Evolutionary conservation across 2,113 vertebrate species (phyloP), one percentile per base, ranked within the genome.

Genomic region (Spilogale gracilis): DNA sequence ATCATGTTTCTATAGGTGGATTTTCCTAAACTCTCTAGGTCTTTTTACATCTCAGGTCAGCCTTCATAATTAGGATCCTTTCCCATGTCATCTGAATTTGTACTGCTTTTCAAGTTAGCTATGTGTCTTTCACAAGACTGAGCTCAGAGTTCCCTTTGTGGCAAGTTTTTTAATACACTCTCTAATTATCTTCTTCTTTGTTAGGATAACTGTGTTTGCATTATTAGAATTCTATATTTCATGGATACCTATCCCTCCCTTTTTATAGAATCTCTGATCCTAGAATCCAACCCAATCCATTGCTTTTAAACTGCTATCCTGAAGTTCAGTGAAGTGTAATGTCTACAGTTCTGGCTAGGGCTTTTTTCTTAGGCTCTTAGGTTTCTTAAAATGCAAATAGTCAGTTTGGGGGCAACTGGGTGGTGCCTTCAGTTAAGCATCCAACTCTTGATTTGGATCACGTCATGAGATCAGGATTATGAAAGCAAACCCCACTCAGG

Each of bases 261-360:
- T 38, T 82, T 96, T 92, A 21, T 32, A 85, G 30, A 85, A 58
- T 85, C 45, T 88, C 38, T n/a, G 10, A 73, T 90, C 6, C 43
- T 73, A 45, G 67, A 58, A 74, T 79, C 32, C 5, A 67, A 67
- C 14, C 25, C 30, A 94, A 71, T 38, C 45, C 1, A 30, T 58
- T 89, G 58, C 52, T 92, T 90, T 86, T 58, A 93, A 95, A 73
- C 5, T 58, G 1, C 12, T 5, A 78, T 21, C 52, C 50, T 89
- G 50, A 87, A 92, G 17, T 91, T 80, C 43, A 93, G 79, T 50
- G 50, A 87, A 93, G 13, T 91, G 61, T 54, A 93, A 79, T 56
- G 48, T 69, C 43, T 92, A 69, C 8, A 58, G 27, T 52, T 86
- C 73, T 16, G 16, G 9, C 3, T 27, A 86, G 3, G 45, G 50